phyloP scores from a whole-genome alignment of 1,140 invertebrate species.

The Nephila pilipes region DNA sequence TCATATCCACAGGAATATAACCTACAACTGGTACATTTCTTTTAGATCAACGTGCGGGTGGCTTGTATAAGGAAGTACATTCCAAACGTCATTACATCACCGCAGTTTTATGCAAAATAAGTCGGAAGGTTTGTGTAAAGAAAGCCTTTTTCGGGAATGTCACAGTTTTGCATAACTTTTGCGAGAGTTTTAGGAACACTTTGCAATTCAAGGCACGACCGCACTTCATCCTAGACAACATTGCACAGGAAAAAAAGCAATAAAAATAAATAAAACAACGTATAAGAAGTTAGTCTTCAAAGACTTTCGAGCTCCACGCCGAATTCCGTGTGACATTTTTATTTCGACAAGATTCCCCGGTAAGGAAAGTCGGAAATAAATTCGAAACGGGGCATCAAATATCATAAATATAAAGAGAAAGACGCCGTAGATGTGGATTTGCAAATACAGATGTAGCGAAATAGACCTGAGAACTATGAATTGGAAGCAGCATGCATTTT shows the following conservation, averaged over 20 bases:
- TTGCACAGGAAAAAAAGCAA: not conserved
- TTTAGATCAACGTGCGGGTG: too few relatives aligned
- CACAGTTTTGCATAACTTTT: constrained; percentile 27
- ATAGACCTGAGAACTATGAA: not conserved
- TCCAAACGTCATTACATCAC: not conserved
- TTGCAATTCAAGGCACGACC: constrained; percentile 50
- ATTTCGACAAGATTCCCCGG: constrained; percentile 3
- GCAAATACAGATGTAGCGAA: constrained; percentile 12
- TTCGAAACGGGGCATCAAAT: not conserved
- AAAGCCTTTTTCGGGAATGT: not conserved
- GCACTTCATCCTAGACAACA: not conserved
- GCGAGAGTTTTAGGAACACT: not conserved
- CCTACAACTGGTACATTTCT: too few relatives aligned
- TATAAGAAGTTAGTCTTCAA: constrained; percentile 11
- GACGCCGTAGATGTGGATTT: not conserved
- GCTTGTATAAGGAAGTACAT: not conserved
- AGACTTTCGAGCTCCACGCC: not conserved
- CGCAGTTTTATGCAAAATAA: not conserved
- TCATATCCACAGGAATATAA: too few relatives aligned
- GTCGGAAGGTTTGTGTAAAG: not conserved
- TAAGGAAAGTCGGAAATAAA: not conserved
- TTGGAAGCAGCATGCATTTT: not conserved
- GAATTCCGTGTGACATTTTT: constrained; percentile 28
- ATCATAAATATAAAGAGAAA: constrained; percentile 38
- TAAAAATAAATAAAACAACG: not conserved